Percentiles rank a stretch among this genome's conserved stretches.
These are phyloP conservation scores for Drosophila santomea DNA, from an alignment of 1,140 invertebrate species.

Conservation along the genomic window DNA sequence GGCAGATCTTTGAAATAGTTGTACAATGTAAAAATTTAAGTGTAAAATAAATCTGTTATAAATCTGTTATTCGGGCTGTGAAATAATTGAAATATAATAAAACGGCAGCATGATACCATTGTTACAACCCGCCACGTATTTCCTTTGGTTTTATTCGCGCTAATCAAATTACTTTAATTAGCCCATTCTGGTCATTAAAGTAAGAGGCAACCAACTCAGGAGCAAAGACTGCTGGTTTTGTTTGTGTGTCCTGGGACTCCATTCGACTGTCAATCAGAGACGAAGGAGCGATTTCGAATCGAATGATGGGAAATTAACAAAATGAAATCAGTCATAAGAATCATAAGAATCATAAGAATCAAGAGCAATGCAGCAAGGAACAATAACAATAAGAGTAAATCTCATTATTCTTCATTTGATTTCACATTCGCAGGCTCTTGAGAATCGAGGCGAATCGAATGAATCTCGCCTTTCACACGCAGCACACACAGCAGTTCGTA, in stretches of 20 bases:
- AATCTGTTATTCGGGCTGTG: too few relatives aligned
- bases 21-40: too few relatives aligned
- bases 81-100: background rate
- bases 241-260: slow-evolving; percentile 20
- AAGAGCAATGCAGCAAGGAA: slow-evolving; percentile 29
- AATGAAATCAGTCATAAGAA: slow-evolving; percentile 61
- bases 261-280: slow-evolving; percentile 48
- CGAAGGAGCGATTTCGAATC: slow-evolving; percentile 27
- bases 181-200: slow-evolving; percentile 23
- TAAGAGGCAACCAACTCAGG: background rate
- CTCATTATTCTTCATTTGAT: slow-evolving; percentile 78
- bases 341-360: slow-evolving; percentile 50
- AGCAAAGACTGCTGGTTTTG: background rate
- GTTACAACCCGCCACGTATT: slow-evolving; percentile 11
- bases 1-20: too few relatives aligned
- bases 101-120: background rate
- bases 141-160: slow-evolving; percentile 19
- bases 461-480: slow-evolving; percentile 54
- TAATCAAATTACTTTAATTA: slow-evolving; percentile 67
- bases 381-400: slow-evolving; percentile 64
- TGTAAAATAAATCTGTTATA: too few relatives aligned
- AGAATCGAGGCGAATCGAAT: slow-evolving; percentile 33
- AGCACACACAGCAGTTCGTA: slow-evolving; percentile 18
- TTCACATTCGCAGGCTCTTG: slow-evolving; percentile 59
- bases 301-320: slow-evolving; percentile 54